Evolutionary conservation across 2,113 vertebrate species (phyloP).

Genomic region (Macrotus californicus): DNA sequence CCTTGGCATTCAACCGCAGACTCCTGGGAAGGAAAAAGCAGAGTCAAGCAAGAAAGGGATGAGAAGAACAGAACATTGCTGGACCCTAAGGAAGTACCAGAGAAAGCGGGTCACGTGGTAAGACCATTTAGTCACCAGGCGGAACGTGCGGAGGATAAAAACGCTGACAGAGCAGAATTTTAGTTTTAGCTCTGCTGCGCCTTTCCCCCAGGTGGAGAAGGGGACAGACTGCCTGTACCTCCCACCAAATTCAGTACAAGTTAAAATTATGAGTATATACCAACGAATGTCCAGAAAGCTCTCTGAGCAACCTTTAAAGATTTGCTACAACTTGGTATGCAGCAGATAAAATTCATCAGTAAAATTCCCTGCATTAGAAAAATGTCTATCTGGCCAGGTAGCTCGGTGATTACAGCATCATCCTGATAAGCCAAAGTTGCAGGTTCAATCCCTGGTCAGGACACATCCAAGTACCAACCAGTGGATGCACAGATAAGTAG

Average conservation of each 20-base stretch:
- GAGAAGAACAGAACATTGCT: too few species aligned
- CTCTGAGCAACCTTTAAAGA: neutral
- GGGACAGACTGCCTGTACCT: rapidly evolving
- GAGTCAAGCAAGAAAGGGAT: neutral
- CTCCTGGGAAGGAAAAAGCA: neutral
- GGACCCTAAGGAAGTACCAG: neutral
- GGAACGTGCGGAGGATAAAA: neutral
- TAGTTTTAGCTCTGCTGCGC: neutral
- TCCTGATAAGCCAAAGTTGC: too few species aligned
- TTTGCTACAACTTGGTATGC: neutral
- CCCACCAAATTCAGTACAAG: neutral
- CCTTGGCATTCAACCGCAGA: neutral
- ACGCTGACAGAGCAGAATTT: neutral
- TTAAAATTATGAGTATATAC: neutral
- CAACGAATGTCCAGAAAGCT: neutral
- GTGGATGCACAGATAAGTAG: too few species aligned
- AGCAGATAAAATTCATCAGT: neutral
- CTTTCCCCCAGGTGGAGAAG: neutral
- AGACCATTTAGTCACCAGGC: too few species aligned
- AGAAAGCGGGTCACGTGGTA: neutral
- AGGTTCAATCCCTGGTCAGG: too few species aligned
- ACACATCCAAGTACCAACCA: too few species aligned
- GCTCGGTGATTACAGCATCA: too few species aligned
- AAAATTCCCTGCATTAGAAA: neutral
- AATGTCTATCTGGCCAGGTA: neutral